Evolutionary conservation across 2,113 vertebrate genomes (phyloP).

Genomic region (Xiphorhynchus elegans): DNA sequence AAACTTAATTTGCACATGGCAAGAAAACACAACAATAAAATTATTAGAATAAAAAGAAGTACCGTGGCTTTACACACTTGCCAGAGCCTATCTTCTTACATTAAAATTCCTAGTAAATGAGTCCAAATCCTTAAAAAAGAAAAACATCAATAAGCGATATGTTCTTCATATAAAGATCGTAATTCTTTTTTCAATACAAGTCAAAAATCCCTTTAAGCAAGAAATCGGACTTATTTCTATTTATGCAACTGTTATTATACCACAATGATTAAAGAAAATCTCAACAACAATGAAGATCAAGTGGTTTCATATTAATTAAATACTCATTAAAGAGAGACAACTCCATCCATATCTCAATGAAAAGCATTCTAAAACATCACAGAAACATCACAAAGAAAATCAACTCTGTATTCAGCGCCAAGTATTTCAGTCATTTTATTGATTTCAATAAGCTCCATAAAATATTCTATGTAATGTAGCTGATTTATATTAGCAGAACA

Average conservation of each 20-base stretch:
- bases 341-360: background rate
- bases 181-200: background rate
- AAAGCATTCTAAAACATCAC: background rate
- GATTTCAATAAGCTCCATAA: background rate
- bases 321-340: background rate
- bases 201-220: conserved; percentile 18
- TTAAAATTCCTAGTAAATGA: background rate
- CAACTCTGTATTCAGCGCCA: background rate
- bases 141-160: background rate
- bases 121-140: background rate
- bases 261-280: background rate
- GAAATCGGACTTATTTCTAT: background rate
- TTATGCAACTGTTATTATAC: background rate
- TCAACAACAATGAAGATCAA: conserved; percentile 7
- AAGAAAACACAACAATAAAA: conserved; percentile 10
- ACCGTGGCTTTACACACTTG: background rate
- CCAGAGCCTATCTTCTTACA: background rate
- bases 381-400: background rate
- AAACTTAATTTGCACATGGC: background rate
- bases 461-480: background rate
- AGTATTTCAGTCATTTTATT: background rate
- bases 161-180: background rate
- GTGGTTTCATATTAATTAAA: conserved; percentile 1
- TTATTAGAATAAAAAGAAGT: background rate
- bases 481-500: background rate